These are phyloP conservation scores for Trachymyrmex cornetzi DNA, from an alignment of 1,140 invertebrate genomes.

Conservation along the genomic window DNA sequence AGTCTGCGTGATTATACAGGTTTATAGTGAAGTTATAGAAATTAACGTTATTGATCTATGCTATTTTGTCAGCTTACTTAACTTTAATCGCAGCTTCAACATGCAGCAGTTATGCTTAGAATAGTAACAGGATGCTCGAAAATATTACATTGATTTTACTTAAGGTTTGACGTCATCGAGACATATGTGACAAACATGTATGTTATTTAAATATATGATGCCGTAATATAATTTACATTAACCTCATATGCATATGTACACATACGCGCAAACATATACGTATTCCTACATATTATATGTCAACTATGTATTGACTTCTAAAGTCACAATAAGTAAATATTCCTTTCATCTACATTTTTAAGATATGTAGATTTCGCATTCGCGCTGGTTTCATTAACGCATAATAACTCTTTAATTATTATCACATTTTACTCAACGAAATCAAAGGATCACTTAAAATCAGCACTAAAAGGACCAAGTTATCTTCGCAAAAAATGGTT, in stretches of 20 bases:
- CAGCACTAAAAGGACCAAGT: too few species aligned
- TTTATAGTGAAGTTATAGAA: not conserved
- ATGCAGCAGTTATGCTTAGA: not conserved
- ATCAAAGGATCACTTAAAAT: too few species aligned
- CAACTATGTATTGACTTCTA: not conserved
- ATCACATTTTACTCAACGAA: not conserved
- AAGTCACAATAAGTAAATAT: not conserved
- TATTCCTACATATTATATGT: not conserved
- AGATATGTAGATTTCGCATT: not conserved
- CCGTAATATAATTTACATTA: not conserved
- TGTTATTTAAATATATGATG: constrained; percentile 11
- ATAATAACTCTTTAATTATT: not conserved
- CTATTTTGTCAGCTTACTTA: not conserved
- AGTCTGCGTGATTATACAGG: not conserved
- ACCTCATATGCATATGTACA: too few species aligned
- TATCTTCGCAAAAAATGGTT: too few species aligned
- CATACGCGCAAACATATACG: not conserved
- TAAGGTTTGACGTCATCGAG: not conserved
- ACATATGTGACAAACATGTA: not conserved
- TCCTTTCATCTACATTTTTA: not conserved
- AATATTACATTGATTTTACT: constrained; percentile 33
- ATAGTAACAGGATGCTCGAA: not conserved
- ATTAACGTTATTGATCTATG: constrained; percentile 6
- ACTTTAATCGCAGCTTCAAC: not conserved
- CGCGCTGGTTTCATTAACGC: not conserved